phyloP scores from a whole-genome alignment of 2,113 vertebrate genomes.

The Xenus cinereus region DNA sequence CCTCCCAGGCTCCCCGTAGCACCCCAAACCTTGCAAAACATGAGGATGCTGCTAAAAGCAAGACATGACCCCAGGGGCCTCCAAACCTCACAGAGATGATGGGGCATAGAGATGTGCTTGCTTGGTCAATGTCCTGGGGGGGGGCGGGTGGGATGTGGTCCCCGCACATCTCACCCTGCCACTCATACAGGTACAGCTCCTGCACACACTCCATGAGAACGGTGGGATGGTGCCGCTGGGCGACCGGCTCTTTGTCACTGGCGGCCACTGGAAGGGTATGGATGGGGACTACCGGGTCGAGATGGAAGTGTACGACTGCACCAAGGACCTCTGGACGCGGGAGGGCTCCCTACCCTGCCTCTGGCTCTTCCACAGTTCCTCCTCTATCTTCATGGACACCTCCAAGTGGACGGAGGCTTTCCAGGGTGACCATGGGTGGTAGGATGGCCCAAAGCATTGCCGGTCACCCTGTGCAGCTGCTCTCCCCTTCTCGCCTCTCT shows the following conservation, averaged over 20 bases:
- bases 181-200: conserved; percentile 83
- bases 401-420: conserved; percentile 85
- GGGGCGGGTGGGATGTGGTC: neutral
- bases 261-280: conserved; percentile 96
- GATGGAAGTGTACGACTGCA: conserved; percentile 88
- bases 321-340: conserved; percentile 80
- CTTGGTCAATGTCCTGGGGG: neutral
- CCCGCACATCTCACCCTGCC: neutral
- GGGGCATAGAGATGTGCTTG: rapidly evolving
- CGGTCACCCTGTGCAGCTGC: neutral
- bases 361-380: conserved; percentile 92
- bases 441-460: neutral
- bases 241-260: conserved; percentile 82
- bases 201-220: conserved; percentile 93
- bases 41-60: neutral
- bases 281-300: conserved; percentile 92
- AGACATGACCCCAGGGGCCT: neutral
- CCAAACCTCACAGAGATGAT: neutral
- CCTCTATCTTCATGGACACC: conserved; percentile 87
- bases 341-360: conserved; percentile 86
- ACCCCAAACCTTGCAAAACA: neutral
- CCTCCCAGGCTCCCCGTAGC: rapidly evolving
- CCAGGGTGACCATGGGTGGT: neutral
- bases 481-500: neutral
- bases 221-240: conserved; percentile 87